Base-by-base conservation (phyloP, 2,888 invertebrate species). In the Agrochola circellaris region DNA sequence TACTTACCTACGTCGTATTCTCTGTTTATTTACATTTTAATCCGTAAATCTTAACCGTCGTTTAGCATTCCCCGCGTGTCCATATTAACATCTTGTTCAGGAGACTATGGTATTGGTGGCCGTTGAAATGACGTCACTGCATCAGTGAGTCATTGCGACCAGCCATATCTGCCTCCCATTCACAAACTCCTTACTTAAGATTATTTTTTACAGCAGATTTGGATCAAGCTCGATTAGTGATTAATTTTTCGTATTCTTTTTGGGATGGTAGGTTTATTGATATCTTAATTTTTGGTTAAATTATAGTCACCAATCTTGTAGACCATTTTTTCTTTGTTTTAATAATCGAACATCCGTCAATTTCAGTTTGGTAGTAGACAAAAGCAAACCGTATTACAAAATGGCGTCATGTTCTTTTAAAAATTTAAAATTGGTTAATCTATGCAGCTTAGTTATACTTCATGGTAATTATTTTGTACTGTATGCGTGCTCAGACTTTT, bases 111-210 rank as follows among this genome's bases (percentile, higher is more conserved):
- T 73, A 56, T 73, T 87, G 86, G 84, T 81, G 82, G 82, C 72
- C 73, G 77, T 82, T 84, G 51, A n/a, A 82, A 79, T 93, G 93
- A 93, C 93, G 93, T 79, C 78, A 79, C 86, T 26, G 13, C 91
- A 93, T 82, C 81, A 56, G 13, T 88, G 89, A 87, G 58, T 84
- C 88, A 88, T 76, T 65, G 67, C 58, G 64, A 61, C 77, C 77
- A 88, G 89, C 87, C 89, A 85, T 88, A 90, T 90, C 91, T 92
- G 86, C 84, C 75, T 80, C 80, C 88, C 88, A 90, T 90, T 90
- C 88, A 90, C 87, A 85, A 88, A 78, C 82, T 84, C 88, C 83
- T 86, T 88, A 79, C 81, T 75, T 70, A 73, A 30, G 11, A 51
- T 51, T 8, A 65, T 76, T 81, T 84, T 87, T 81, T 78, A 81